phyloP scores from a whole-genome alignment of 2,113 vertebrate species.

The Datnioides undecimradiatus region DNA sequence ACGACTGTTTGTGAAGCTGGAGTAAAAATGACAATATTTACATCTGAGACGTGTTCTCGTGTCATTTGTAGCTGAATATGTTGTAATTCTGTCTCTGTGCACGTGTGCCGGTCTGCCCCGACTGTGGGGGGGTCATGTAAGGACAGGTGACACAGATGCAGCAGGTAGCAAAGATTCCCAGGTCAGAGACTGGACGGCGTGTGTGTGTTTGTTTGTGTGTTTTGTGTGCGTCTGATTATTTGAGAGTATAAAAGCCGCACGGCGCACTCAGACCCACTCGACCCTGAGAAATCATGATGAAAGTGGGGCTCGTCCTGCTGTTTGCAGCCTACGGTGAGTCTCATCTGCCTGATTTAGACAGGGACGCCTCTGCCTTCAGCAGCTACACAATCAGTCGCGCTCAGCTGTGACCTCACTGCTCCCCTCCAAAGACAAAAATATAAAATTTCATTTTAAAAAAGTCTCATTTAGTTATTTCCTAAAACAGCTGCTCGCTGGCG shows the following conservation, averaged over 20 bases:
- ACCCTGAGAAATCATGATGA: slow-evolving; percentile 30
- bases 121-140: neutral
- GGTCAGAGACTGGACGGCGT: neutral
- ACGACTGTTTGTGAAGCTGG: too few relatives aligned
- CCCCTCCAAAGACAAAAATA: too few relatives aligned
- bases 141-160: slow-evolving; percentile 22
- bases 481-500: too few relatives aligned
- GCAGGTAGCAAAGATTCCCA: slow-evolving; percentile 11
- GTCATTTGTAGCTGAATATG: too few relatives aligned
- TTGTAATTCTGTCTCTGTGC: too few relatives aligned
- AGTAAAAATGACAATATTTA: too few relatives aligned
- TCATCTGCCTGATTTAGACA: neutral
- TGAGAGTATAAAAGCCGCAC: slow-evolving; percentile 25
- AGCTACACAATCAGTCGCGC: neutral
- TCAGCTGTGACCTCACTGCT: too few relatives aligned
- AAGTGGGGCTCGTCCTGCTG: slow-evolving; percentile 34
- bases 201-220: slow-evolving; percentile 1
- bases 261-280: neutral
- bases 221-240: neutral
- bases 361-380: neutral
- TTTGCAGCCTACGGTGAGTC: slow-evolving; percentile 44
- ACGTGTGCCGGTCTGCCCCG: neutral
- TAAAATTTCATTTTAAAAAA: too few relatives aligned
- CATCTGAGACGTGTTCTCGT: too few relatives aligned
- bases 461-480: too few relatives aligned